Evolutionary conservation across 2,113 vertebrate genomes (phyloP).

Genomic region (Muntiacus muntjak): DNA sequence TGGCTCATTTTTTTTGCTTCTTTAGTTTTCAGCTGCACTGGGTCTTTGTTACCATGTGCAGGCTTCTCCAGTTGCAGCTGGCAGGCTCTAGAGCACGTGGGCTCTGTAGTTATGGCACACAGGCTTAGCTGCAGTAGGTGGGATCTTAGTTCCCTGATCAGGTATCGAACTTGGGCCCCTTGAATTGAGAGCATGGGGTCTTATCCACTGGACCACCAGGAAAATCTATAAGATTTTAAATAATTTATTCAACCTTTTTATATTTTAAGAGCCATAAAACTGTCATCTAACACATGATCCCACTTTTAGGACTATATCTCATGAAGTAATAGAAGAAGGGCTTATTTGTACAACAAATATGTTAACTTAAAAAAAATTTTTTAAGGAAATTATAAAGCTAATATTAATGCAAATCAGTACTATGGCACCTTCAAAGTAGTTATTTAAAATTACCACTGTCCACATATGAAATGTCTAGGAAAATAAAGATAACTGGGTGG

Average conservation of each 20-base stretch:
- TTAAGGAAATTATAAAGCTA: slow-evolving; percentile 6
- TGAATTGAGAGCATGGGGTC: neutral
- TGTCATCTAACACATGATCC: neutral
- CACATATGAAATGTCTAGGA: neutral
- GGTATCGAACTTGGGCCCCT: neutral
- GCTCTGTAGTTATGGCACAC: neutral
- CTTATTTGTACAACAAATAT: neutral
- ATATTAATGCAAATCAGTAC: neutral
- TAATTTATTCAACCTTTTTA: neutral
- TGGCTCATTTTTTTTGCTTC: neutral
- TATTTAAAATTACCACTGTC: slow-evolving; percentile 20
- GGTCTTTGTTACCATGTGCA: neutral
- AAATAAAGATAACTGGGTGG: neutral
- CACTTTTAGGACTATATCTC: neutral
- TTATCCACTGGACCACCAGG: neutral
- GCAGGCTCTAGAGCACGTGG: neutral
- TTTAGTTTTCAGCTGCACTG: neutral
- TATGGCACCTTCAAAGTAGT: neutral
- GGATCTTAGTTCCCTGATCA: neutral
- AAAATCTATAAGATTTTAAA: neutral
- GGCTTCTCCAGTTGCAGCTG: neutral
- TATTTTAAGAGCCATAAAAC: neutral
- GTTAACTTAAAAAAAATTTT: neutral
- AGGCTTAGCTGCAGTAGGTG: neutral
- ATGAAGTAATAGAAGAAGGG: neutral